phyloP scores from a whole-genome alignment of 2,888 invertebrate genomes.

The Neria commutata region DNA sequence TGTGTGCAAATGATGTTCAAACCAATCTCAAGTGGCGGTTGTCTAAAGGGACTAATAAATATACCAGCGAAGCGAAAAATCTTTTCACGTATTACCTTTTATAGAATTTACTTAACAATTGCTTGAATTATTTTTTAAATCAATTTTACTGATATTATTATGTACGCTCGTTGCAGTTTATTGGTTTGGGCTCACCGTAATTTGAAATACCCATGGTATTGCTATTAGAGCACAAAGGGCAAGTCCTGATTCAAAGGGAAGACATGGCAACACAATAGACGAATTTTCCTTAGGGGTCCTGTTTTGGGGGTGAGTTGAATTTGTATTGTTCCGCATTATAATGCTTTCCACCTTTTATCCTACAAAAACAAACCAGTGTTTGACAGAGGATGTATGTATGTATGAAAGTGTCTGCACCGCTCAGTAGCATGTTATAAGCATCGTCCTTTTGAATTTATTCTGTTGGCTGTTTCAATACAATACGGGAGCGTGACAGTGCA shows the following conservation, averaged over 20 bases:
- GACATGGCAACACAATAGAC: slow-evolving; percentile 51
- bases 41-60: slow-evolving; percentile 29
- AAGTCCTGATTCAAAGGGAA: slow-evolving; percentile 25
- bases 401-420: slow-evolving; percentile 28
- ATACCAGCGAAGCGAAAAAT: slow-evolving; percentile 36
- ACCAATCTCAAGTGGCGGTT: slow-evolving; percentile 14
- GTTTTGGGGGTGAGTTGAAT: slow-evolving; percentile 45
- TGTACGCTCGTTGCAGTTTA: slow-evolving; percentile 22
- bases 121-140: slow-evolving; percentile 32
- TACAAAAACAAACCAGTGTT: slow-evolving; percentile 49
- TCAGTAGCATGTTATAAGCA: slow-evolving; percentile 41
- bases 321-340: slow-evolving; percentile 1
- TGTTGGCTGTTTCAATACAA: slow-evolving; percentile 42
- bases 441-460: slow-evolving; percentile 34
- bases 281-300: slow-evolving; percentile 37
- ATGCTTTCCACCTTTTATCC: slow-evolving; percentile 39
- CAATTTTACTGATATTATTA: slow-evolving; percentile 31
- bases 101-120: slow-evolving; percentile 28
- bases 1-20: slow-evolving; percentile 19
- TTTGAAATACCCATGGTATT: slow-evolving; percentile 15
- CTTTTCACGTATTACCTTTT: slow-evolving; percentile 25
- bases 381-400: slow-evolving; percentile 13
- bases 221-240: slow-evolving; percentile 14
- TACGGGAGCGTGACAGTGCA: slow-evolving; percentile 48
- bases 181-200: slow-evolving; percentile 14